Evolutionary conservation across 2,888 invertebrate species (phyloP).

Genomic region (Cheilosia vulpina): DNA sequence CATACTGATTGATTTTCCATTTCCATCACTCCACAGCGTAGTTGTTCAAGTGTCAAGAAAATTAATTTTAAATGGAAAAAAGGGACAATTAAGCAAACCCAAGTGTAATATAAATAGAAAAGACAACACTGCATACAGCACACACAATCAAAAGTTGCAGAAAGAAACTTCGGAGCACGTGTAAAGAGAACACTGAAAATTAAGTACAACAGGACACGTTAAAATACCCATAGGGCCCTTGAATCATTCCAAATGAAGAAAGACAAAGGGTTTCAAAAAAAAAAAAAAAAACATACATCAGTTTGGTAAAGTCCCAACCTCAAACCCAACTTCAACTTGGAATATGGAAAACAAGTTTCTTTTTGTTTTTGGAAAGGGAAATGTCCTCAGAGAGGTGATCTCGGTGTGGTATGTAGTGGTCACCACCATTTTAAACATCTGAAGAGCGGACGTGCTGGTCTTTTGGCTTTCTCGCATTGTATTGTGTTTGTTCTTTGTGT

Average conservation of each 20-base stretch:
- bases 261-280: constrained; percentile 41
- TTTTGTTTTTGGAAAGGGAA: constrained; percentile 40
- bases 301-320: constrained; percentile 20
- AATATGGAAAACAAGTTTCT: constrained; percentile 67
- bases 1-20: constrained; percentile 67
- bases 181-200: constrained; percentile 68
- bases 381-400: constrained; percentile 64
- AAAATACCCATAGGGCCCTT: constrained; percentile 43
- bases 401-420: constrained; percentile 15
- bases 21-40: constrained; percentile 31
- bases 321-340: constrained; percentile 28
- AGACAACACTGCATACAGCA: constrained; percentile 52
- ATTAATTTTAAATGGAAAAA: constrained; percentile 63
- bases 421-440: constrained; percentile 42
- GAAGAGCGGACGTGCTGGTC: constrained; percentile 67
- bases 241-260: constrained; percentile 10
- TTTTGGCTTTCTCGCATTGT: constrained; percentile 66
- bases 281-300: constrained; percentile 57
- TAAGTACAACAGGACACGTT: constrained; percentile 69
- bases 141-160: constrained; percentile 43
- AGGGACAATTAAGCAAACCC: constrained; percentile 60
- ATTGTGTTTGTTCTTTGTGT: constrained; percentile 69
- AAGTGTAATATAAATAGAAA: constrained; percentile 69
- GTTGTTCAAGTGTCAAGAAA: constrained; percentile 64
- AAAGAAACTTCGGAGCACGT: constrained; percentile 51